Conservation (phyloP, 2,797 vertebrate genomes). For the Aulostomus chinensis region DNA sequence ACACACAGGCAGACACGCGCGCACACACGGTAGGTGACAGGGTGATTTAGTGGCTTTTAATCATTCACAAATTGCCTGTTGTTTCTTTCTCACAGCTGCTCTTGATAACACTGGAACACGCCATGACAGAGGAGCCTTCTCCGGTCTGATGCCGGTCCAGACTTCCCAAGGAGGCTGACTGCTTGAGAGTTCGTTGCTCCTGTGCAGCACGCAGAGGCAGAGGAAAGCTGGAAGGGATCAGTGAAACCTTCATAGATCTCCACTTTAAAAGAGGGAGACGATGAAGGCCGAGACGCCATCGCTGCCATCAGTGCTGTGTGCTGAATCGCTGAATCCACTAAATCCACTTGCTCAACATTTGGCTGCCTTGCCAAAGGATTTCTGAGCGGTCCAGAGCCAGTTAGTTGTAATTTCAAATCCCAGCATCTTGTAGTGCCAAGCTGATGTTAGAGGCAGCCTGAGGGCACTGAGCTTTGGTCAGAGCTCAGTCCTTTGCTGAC, state of each 20-base stretch:
- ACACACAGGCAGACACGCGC: background rate
- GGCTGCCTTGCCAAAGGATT: slow-evolving; percentile 36
- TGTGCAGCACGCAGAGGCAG: background rate
- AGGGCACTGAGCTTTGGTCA: slow-evolving; percentile 16
- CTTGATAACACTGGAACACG: slow-evolving; percentile 45
- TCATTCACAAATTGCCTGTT: slow-evolving; percentile 58
- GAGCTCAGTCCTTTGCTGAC: slow-evolving; percentile 14
- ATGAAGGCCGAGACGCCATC: slow-evolving; percentile 33
- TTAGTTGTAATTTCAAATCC: slow-evolving; percentile 43
- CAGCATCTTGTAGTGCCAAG: slow-evolving; percentile 28
- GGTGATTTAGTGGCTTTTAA: slow-evolving; percentile 65
- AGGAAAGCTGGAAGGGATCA: slow-evolving; percentile 36
- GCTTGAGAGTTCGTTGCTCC: slow-evolving; percentile 12
- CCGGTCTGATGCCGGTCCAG: slow-evolving; percentile 7
- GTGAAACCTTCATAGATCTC: slow-evolving; percentile 27
- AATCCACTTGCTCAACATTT: slow-evolving; percentile 42
- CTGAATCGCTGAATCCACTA: slow-evolving; percentile 38
- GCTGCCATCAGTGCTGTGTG: slow-evolving; percentile 19
- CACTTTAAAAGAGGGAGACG: slow-evolving; percentile 25
- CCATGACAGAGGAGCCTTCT: slow-evolving; percentile 35
- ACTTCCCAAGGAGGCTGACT: background rate
- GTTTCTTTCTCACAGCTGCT: slow-evolving; percentile 25
- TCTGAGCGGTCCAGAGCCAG: slow-evolving; percentile 26
- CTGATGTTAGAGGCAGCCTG: slow-evolving; percentile 25
- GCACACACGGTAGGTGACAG: slow-evolving; percentile 21